Base-by-base conservation (phyloP, 2,797 vertebrate species). In the Sebastes matsubarae region DNA sequence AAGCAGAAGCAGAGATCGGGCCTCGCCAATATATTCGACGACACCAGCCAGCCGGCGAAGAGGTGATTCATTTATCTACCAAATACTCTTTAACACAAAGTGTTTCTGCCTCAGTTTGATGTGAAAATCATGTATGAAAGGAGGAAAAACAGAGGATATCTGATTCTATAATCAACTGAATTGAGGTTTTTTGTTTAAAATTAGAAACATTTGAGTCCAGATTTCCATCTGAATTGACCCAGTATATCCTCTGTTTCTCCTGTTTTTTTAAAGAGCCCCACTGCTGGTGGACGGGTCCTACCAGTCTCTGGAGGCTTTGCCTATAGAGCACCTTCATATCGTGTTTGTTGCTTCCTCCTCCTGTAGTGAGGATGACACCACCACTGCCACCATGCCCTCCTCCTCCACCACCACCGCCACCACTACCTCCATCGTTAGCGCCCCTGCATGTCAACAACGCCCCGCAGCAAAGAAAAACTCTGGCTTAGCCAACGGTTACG, bases 1-100 rank as follows among this genome's bases (percentile, higher is more conserved):
- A 95, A 94, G 82, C 93, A 94, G 86, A 98, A 96, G 79, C 94
- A 96, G 89, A 96, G 95, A 81, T 91, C 96, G 0, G 94, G 79
- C 63, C 88, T 93, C 3, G 80, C 25, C 34, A 57, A 89, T 70
- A 24, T 93, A 32, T 93, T 94, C 20, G 92, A 94, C 8, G 91
- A 94, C 68, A n/a, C 71, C 67, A 96, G 93, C 90, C 83, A 89
- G 68, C 89, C 88, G 0, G 68, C 90, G 1, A 94, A 91, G 87
- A 97, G 96, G 98, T 98, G 92, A 92, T 77, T 86, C 6, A 68
- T 75, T 82, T 52, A 57, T 80, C 75, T 34, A 64, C 59, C 18
- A 3, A 8, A 18, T 36, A 16, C 32, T 69, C 34, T 60, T 64
- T 63, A 72, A 80, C 60, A 6, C 14, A 63, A 89, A 72, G 27